These are phyloP conservation scores for Hippocampus comes DNA, from an alignment of 2,113 vertebrate species.

Conservation along the genomic window DNA sequence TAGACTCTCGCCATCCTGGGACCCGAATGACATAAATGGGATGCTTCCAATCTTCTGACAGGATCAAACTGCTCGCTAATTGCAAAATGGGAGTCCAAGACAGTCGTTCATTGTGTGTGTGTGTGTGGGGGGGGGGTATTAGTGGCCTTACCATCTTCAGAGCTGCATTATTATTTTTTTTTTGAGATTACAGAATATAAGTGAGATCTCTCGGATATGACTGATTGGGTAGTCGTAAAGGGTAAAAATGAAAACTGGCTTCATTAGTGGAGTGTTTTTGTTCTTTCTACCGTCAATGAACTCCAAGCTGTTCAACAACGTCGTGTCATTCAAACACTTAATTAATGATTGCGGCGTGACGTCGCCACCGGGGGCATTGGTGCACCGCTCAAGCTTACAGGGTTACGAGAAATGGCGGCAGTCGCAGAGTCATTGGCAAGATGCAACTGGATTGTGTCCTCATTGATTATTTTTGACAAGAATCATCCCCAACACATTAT, in stretches of 20 bases:
- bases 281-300: neutral
- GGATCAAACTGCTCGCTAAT: conserved; percentile 60
- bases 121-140: neutral
- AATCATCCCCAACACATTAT: too few relatives aligned
- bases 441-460: neutral
- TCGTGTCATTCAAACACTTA: neutral
- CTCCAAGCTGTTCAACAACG: neutral
- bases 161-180: too few relatives aligned
- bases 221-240: neutral
- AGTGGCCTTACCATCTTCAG: neutral
- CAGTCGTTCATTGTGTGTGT: conserved; percentile 39
- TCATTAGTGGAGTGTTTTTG: neutral
- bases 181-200: too few relatives aligned
- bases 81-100: conserved; percentile 58
- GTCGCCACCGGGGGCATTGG: neutral
- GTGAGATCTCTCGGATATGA: too few relatives aligned
- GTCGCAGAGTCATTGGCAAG: neutral
- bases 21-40: conserved; percentile 58
- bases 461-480: neutral
- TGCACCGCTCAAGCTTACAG: neutral
- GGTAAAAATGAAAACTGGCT: neutral
- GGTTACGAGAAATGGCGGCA: neutral
- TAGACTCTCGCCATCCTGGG: conserved; percentile 57
- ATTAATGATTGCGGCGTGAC: neutral
- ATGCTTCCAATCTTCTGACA: conserved; percentile 63